phyloP scores from a whole-genome alignment of 2,113 vertebrate species.

The Cathartes aura region DNA sequence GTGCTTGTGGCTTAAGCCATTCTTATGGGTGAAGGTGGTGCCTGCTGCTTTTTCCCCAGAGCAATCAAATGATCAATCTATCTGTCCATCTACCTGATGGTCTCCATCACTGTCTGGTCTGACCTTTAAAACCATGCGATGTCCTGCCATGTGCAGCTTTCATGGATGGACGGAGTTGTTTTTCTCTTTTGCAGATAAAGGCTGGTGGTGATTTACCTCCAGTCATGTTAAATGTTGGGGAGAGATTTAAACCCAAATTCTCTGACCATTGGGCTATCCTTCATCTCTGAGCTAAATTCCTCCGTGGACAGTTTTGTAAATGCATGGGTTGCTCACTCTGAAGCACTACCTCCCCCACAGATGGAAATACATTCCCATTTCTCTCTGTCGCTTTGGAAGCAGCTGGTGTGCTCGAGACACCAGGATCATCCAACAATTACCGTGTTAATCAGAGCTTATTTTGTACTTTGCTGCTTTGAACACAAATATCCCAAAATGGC shows the following conservation, averaged over 20 bases:
- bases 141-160: not conserved
- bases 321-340: not conserved
- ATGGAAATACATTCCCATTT: not conserved
- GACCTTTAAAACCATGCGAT: accelerated
- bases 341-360: not conserved
- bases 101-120: not conserved
- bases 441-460: slow-evolving; percentile 30
- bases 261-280: not conserved
- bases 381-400: not conserved
- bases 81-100: not conserved
- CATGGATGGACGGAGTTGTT: not conserved
- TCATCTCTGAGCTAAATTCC: not conserved
- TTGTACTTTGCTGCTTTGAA: slow-evolving; percentile 1
- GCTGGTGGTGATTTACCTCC: not conserved
- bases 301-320: not conserved
- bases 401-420: not conserved
- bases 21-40: not conserved
- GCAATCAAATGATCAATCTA: not conserved
- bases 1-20: not conserved
- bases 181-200: not conserved
- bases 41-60: not conserved
- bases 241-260: not conserved
- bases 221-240: not conserved
- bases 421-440: not conserved
- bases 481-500: not conserved